Conservation (phyloP, 2,797 vertebrate genomes). For the Carduelis carduelis region DNA sequence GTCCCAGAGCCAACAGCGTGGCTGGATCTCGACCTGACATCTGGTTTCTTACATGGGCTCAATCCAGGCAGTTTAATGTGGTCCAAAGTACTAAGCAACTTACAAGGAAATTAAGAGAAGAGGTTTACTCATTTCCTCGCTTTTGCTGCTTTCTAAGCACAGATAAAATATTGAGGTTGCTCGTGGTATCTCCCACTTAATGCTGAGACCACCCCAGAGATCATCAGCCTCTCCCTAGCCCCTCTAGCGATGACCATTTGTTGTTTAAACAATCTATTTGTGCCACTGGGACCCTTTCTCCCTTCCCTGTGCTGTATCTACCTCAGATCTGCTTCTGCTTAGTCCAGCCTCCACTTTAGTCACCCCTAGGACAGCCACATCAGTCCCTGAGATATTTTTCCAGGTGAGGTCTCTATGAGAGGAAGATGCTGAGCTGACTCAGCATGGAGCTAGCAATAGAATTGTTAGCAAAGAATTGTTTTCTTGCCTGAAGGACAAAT, state of each 20-base stretch:
- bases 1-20: accelerated
- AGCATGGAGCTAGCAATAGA: background rate
- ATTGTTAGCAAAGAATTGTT: background rate
- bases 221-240: background rate
- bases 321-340: background rate
- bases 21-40: background rate
- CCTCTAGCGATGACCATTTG: background rate
- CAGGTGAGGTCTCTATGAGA: background rate
- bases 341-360: background rate
- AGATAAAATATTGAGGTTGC: background rate
- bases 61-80: accelerated
- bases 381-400: background rate
- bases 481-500: background rate
- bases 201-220: background rate
- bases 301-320: background rate
- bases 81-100: background rate
- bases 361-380: background rate
- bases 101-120: background rate
- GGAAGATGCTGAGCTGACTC: background rate
- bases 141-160: background rate
- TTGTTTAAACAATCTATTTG: background rate
- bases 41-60: background rate
- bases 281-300: background rate
- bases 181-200: accelerated
- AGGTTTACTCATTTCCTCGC: background rate